Base-by-base conservation (phyloP, 2,113 vertebrate genomes). In the Mormoops blainvillei region DNA sequence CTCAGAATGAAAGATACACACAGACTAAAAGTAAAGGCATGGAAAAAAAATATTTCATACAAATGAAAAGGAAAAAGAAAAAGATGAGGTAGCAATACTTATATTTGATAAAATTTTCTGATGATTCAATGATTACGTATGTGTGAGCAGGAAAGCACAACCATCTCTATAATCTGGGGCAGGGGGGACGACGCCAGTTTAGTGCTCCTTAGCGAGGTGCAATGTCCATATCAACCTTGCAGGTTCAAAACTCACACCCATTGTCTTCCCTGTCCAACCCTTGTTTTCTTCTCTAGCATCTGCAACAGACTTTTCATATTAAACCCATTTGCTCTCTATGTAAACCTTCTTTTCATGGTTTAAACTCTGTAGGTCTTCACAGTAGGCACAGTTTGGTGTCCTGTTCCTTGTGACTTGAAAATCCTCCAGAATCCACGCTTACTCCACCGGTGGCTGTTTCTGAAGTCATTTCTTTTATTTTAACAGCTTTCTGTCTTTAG, bases 401-500 rank as follows among this genome's bases (percentile, higher is more conserved):
- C 78, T 20, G 5, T 67, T 73, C 77, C 58, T 91, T 85, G 50
- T 71, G 20, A 61, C 41, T 84, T 94, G 86, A 95, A 95, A 89
- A 89, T 74, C 33, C 31, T 93, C 71, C n/a, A 76, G 33, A 91
- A 95, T 11, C 31, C 9, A 5, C 0, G 0, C 56, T 7, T 13
- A 12, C 11, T 38, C 54, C 83, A 73, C 58, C 95, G 94, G 94
- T 85, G 80, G 24, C 87, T 88, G 11, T 78, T 81, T 87, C 48
- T 92, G 82, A 61, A 96, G 76, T 73, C 41, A 16, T 52, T 54
- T 48, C 19, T 86, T 95, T 54, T 61, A 70, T 76, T 91, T 95
- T 94, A 83, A 94, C 20, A 93, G 70, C 22, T 77, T 93, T 97
- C 76, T 91, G 68, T 38, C 74, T 70, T 92, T 38, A n/a, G 65